These are phyloP conservation scores for Argentina silus DNA, from an alignment of 2,797 vertebrate species.

Conservation along the genomic window DNA sequence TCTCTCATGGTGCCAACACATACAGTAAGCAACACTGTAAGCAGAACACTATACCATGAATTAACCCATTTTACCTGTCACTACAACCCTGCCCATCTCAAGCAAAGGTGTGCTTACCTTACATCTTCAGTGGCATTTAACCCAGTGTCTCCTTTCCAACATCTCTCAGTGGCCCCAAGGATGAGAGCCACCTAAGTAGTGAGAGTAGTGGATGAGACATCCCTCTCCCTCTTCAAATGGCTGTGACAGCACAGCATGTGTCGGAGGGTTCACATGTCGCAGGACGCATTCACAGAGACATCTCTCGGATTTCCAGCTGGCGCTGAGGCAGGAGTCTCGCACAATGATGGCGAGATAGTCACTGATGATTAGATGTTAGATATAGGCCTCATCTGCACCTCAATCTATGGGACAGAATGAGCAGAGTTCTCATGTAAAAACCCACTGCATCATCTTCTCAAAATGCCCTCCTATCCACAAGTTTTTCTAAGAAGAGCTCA, in stretches of 20 bases:
- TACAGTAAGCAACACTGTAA: neutral
- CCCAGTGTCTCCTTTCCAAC: neutral
- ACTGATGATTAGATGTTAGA: slow-evolving; percentile 4
- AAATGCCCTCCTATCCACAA: neutral
- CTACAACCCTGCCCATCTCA: neutral
- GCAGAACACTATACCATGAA: too few species aligned
- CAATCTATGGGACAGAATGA: slow-evolving; percentile 1
- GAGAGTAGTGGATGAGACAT: neutral
- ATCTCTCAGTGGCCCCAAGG: neutral
- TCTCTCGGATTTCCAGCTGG: slow-evolving; percentile 1
- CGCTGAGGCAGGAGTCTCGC: neutral
- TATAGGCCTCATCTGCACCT: neutral
- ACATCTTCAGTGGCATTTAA: neutral
- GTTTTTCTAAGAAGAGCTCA: neutral
- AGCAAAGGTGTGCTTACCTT: neutral
- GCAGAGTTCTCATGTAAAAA: neutral
- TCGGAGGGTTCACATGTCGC: slow-evolving; percentile 14
- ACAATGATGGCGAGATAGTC: slow-evolving; percentile 23
- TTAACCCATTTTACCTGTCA: neutral
- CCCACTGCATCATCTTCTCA: neutral
- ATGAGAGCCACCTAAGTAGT: neutral
- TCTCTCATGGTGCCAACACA: neutral
- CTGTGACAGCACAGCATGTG: slow-evolving; percentile 11
- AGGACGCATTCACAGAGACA: neutral
- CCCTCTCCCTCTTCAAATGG: neutral